These are phyloP conservation scores for Sarotherodon lohbergeri DNA, from an alignment of 2,113 vertebrate species.

Conservation along the genomic window DNA sequence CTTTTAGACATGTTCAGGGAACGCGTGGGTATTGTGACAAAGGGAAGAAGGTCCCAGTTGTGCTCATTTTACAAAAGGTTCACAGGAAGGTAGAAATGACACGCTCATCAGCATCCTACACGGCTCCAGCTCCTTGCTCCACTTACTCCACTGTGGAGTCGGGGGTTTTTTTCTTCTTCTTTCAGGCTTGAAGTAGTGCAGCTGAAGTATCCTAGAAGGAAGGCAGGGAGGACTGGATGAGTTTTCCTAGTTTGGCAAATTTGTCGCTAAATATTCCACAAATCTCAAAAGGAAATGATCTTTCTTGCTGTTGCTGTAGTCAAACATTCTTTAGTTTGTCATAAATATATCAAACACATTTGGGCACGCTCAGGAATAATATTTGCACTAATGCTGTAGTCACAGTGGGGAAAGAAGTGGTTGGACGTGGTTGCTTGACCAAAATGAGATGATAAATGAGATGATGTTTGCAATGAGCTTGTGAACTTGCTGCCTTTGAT, in stretches of 20 bases:
- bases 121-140: not conserved
- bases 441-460: not conserved
- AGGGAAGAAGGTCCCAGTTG: conserved; percentile 2
- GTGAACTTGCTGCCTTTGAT: not conserved
- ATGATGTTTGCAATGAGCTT: not conserved
- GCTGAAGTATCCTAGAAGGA: conserved; percentile 4
- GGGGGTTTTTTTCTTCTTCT: not conserved
- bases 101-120: conserved; percentile 9
- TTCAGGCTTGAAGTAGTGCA: not conserved
- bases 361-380: not conserved
- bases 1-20: not conserved
- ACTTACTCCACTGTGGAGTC: not conserved
- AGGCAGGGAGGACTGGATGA: not conserved
- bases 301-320: not conserved
- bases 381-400: not conserved
- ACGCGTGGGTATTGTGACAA: not conserved
- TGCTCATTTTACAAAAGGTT: conserved; percentile 17
- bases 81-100: not conserved
- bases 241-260: not conserved
- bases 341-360: not conserved
- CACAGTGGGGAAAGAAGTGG: not conserved
- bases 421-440: not conserved
- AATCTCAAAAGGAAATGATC: not conserved
- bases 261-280: not conserved
- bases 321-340: not conserved